Evolutionary conservation across 2,797 vertebrate species (phyloP).

Genomic region (Anas bernieri): DNA sequence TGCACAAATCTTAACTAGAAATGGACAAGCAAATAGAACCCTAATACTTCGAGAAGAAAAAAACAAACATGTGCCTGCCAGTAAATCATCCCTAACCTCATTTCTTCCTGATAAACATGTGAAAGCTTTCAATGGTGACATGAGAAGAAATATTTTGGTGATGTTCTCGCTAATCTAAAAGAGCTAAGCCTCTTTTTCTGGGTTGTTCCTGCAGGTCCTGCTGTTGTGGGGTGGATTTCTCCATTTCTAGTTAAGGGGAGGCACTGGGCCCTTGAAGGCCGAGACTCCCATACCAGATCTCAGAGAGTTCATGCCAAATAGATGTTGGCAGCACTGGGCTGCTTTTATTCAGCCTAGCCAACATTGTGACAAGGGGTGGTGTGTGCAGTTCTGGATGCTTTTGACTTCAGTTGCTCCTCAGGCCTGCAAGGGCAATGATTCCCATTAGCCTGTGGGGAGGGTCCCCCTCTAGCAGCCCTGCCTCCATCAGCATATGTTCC

Average conservation of each 20-base stretch:
- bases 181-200: neutral
- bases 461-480: neutral
- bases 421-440: neutral
- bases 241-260: neutral
- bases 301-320: neutral
- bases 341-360: neutral
- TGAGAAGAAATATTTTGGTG: neutral
- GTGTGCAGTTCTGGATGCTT: neutral
- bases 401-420: neutral
- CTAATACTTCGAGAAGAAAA: neutral
- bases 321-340: neutral
- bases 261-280: neutral
- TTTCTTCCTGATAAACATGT: neutral
- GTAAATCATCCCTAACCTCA: neutral
- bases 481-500: neutral
- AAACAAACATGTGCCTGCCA: neutral
- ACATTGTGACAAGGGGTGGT: neutral
- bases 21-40: neutral
- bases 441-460: neutral
- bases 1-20: neutral
- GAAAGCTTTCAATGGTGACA: neutral
- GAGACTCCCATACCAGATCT: neutral
- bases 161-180: neutral
- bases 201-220: neutral
- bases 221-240: neutral